Base-by-base conservation (phyloP, 1,140 invertebrate species). In the Cataglyphis hispanica region DNA sequence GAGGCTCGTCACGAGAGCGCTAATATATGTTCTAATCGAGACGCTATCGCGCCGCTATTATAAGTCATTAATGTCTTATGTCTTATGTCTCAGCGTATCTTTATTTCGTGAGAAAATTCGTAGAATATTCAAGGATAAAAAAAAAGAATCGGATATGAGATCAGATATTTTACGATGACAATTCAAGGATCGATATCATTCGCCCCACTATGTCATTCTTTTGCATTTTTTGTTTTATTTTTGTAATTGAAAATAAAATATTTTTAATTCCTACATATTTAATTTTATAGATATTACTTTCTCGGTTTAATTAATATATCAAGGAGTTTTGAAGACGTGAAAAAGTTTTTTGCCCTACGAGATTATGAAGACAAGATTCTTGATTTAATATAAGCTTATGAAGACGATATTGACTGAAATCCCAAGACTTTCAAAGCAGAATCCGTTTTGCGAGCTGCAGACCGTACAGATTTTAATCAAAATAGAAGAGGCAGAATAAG, bases 101-200 rank as follows among this genome's bases (percentile, higher is more conserved):
- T 80, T 56, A 80, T 56, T 53, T 40, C 31, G 34, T 67, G 76
- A 53, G 63, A 80, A 19, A 80, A 67, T 80, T 67, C 13, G 8
- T 56, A 53, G 37, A 34, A 56, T 50, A 46, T 8, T 56, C 61
- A 34, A 67, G 22, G 16, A 66, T 58, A 61, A 10, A 37, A 63
- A 63, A 43, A 56, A 66, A 22, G 34, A 22, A 1, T 1, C 19
- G n/a, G 11, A 69, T 37, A 40, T n/a, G 40, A 37, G 6, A 46
- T 22, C 19, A 16, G 25, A n/a, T 25, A 16, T 25, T 78, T 78
- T 37, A 50, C 4, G n/a, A 22, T 13, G 22, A 5, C 60, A n/a
- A 25, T 25, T 40, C n/a, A 40, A 40, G 22, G n/a, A 53, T 43
- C 37, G 10, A n/a, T 10, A 1, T 13, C 10, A 27, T 61, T 76